Conservation (phyloP, 2,113 vertebrate genomes). For the Myotis brandtii region DNA sequence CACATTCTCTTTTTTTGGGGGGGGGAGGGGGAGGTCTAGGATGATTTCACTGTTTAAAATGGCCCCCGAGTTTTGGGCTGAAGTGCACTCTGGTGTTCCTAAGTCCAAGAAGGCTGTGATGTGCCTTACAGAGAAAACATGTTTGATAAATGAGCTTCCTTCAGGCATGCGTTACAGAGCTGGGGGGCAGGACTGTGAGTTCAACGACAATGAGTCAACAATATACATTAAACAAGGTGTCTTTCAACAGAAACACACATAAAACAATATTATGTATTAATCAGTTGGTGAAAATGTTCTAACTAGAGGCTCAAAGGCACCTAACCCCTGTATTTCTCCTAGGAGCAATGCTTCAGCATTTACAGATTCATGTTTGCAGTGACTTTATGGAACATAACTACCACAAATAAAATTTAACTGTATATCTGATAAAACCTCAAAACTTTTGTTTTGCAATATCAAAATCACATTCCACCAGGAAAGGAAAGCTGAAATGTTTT, state of each 20-base stretch:
- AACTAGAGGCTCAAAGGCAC: not conserved
- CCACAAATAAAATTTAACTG: not conserved
- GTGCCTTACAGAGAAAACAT: not conserved
- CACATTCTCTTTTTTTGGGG: not conserved
- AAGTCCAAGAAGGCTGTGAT: not conserved
- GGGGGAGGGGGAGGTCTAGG: too few relatives aligned
- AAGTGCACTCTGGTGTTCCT: not conserved
- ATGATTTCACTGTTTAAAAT: not conserved
- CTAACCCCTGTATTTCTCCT: not conserved
- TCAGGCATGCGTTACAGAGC: not conserved
- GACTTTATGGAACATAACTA: not conserved
- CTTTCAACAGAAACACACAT: conserved; percentile 22
- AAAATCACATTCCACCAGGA: not conserved
- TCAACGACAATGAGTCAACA: not conserved
- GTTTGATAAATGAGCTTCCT: not conserved
- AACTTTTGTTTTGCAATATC: not conserved
- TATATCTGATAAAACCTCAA: not conserved
- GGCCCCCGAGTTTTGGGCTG: not conserved
- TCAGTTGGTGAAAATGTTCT: not conserved
- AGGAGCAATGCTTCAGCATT: not conserved
- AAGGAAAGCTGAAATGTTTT: conserved; percentile 25
- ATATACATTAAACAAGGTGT: not conserved
- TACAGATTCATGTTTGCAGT: not conserved
- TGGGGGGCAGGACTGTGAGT: not conserved
- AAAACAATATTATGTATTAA: not conserved